Evolutionary conservation across 30 jellyfish, hydroid and myxozoan genomes (phyloP), one percentile per base, ranked within the genome.

Genomic region (Calvadosia cruxmelitensis): DNA sequence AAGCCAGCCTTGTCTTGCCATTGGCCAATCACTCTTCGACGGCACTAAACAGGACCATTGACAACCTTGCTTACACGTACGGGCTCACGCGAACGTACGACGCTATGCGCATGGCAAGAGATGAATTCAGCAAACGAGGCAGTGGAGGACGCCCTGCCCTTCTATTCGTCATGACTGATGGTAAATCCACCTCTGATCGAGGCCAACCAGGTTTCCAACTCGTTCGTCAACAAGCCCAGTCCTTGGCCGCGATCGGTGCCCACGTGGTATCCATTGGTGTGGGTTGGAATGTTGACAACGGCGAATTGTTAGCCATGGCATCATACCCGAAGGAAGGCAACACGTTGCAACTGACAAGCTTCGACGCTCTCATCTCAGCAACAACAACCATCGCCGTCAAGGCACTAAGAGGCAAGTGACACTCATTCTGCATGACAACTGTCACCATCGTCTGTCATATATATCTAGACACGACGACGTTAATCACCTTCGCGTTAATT

Each of bases 151-250:
- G 83, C 53, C 68, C 49, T 32, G 31, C 50, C 27, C 26, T 69
- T 0, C 73, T 66, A 0, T 70, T 78, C 31, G 82, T 78, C 33
- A 69, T 78, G 83, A 78, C 92, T 0, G 92, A 78, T 31, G 92
- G 92, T 0, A 48, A 51, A 30, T 69, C 92, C n/a, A 69, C 83
- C 27, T 16, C 74, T 0, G 34, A 23, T 2, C 50, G 68, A 12
- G 82, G 83, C 2, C 15, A 30, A 12, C 71, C 77, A 12, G 92
- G 92, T 32, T 78, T 69, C 50, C 15, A 52, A 12, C 51, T 69
- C 29, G 69, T 73, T 1, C 64, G 92, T 23, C 31, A 69, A n/a
- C 72, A 72, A 2, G 77, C 92, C 5, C 12, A 66, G 33, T 33
- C 34, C 3, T 53, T 78, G 25, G 62, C 27, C 32, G 35, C 0